Conservation (phyloP, 2,113 vertebrate genomes). For the Atlantisia rogersi region DNA sequence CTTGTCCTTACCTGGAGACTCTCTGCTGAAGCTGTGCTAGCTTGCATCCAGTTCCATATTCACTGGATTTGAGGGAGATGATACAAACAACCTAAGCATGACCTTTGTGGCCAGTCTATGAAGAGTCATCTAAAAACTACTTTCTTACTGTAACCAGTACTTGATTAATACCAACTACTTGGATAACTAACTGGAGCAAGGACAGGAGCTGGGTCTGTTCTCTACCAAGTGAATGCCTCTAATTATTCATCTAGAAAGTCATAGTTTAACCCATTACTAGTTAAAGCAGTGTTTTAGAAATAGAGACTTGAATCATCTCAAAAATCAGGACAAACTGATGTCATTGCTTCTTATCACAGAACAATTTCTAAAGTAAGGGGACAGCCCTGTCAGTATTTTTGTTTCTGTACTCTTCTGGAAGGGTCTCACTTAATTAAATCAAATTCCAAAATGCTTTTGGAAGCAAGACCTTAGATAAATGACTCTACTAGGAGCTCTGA, state of each 20-base stretch:
- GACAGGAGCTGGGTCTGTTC: not conserved
- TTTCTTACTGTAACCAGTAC: not conserved
- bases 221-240: not conserved
- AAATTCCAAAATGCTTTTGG: not conserved
- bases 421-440: not conserved
- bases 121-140: not conserved
- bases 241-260: not conserved
- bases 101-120: not conserved
- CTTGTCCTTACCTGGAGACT: not conserved
- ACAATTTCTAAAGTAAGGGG: not conserved
- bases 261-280: not conserved
- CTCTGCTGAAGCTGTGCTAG: accelerated
- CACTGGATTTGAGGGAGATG: not conserved
- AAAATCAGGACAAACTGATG: not conserved
- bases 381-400: not conserved
- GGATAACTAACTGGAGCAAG: not conserved
- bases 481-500: not conserved
- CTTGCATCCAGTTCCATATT: not conserved
- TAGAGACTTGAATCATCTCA: not conserved
- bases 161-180: not conserved
- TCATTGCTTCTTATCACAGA: not conserved
- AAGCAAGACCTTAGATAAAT: not conserved
- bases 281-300: slow-evolving; percentile 20
- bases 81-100: not conserved
- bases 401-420: not conserved